Conservation (phyloP, 2,113 vertebrate species). For the Platanista minor region DNA sequence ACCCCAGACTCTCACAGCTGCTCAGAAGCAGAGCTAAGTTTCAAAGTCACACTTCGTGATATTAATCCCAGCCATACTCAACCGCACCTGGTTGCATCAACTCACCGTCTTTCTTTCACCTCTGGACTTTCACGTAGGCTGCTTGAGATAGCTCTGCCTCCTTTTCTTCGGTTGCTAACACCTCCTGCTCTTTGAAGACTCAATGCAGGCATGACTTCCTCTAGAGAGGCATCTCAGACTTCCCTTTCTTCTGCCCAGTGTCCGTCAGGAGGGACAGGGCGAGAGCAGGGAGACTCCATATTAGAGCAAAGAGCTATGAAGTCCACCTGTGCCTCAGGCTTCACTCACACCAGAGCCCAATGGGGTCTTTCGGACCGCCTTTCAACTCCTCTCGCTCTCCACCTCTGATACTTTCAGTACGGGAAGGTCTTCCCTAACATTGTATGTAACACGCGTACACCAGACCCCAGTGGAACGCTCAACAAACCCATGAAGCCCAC, state of each 20-base stretch:
- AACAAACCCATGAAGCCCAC: neutral
- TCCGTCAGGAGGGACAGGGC: neutral
- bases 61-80: neutral
- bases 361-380: neutral
- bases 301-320: neutral
- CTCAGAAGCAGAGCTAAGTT: neutral
- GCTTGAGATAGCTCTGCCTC: neutral
- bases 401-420: neutral
- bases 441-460: accelerated
- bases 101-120: neutral
- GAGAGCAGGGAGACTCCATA: neutral
- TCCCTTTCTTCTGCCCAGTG: neutral
- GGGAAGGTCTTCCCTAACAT: neutral
- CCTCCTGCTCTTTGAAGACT: neutral
- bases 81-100: accelerated
- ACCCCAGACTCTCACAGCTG: neutral
- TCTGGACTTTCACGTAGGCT: neutral
- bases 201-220: neutral
- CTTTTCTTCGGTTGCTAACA: neutral
- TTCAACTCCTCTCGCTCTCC: neutral
- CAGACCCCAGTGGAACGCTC: accelerated
- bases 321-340: neutral
- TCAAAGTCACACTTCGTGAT: neutral
- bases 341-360: neutral
- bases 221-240: neutral